Conservation (phyloP, 2,113 vertebrate species). For the human (Homo sapiens) region DNA sequence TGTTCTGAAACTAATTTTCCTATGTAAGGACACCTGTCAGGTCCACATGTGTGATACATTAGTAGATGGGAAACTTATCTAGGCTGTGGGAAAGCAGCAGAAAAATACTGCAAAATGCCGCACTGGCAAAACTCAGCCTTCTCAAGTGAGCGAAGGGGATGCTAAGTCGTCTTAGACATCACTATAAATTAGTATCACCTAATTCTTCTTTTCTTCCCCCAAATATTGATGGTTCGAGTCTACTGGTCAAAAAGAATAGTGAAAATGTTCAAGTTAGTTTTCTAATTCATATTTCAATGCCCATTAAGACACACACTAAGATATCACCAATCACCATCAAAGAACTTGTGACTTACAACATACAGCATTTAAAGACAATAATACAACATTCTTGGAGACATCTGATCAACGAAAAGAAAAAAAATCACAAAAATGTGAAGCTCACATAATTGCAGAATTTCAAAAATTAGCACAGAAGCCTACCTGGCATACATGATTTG, state of each 20-base stretch:
- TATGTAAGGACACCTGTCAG: neutral
- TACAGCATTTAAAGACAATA: neutral
- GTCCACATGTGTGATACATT: neutral
- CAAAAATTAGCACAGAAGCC: neutral
- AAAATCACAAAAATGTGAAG: neutral
- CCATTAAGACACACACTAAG: neutral
- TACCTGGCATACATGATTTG: conserved; percentile 99
- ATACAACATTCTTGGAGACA: neutral
- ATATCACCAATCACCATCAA: neutral
- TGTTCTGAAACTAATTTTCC: neutral
- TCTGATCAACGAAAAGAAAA: neutral
- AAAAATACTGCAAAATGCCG: neutral
- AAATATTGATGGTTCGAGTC: neutral
- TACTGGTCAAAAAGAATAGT: neutral
- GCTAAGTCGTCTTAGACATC: neutral
- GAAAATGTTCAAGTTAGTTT: no score
- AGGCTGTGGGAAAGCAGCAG: neutral
- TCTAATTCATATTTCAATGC: neutral
- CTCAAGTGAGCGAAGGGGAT: neutral
- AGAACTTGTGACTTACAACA: neutral
- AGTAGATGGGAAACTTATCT: neutral
- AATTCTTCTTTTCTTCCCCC: neutral
- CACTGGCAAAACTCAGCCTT: neutral
- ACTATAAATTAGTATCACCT: neutral
- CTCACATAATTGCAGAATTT: neutral